Base-by-base conservation (phyloP, 2,113 vertebrate species). In the Epinephelus fuscoguttatus region DNA sequence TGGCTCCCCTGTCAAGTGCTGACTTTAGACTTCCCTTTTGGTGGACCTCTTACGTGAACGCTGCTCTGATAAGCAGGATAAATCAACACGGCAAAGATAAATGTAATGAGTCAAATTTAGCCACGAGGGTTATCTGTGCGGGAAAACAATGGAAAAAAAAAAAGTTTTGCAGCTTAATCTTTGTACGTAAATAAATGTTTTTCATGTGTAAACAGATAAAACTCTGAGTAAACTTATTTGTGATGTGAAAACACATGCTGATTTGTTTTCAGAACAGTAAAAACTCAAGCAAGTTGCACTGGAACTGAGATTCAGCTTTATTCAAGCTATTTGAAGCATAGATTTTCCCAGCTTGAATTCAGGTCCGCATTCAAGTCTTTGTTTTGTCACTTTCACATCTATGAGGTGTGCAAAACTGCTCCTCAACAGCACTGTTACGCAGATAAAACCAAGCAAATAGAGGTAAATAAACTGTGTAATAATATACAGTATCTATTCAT, bases 11-110 rank as follows among this genome's bases (percentile, higher is more conserved):
- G 86, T 90, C 85, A 80, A 87, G 77, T 84, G 85, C 84, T 90
- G 85, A 91, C 86, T 89, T 71, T 63, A 88, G 88, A 90, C 84
- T 87, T 74, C 88, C 88, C 52, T 59, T 37, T 61, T 23, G 25
- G 37, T 66, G 64, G 50, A 59, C 77, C 78, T 73, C 68, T 84
- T 78, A 86, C 27, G 66, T 71, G 78, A 84, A 84, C 49, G 25
- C 82, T 88, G 79, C 18, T 66, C 68, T 60, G 92, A 93, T 93
- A 92, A 93, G 86, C 61, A 27, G 64, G 60, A 89, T 86, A 79
- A 91, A 93, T 89, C 87, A 91, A 92, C 80, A 83, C 25, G 14
- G 40, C 45, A 30, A 42, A 85, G 89, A 94, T 90, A 90, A 93
- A 88, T 17, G 13, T 17, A 85, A 81, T 27, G 74, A 82, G 84